Evolutionary conservation across 1,140 invertebrate genomes (phyloP), one percentile per base, ranked within the genome.

Genomic region (Asobara japonica): DNA sequence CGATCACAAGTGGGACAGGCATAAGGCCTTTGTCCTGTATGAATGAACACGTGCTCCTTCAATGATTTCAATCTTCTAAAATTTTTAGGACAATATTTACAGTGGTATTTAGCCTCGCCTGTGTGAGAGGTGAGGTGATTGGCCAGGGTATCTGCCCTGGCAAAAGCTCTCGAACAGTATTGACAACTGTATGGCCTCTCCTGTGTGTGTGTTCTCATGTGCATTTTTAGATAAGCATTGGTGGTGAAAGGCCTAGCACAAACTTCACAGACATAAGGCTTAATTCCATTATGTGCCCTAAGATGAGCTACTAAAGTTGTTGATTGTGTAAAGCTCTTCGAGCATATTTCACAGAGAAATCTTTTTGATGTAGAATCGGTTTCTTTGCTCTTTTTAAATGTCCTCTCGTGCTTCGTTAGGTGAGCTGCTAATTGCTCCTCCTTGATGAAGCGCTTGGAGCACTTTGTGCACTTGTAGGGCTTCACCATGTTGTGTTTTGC

Each of bases 331-430:
- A 90, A 90, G 56, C 87, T 88, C 74, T 92, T 89, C 6, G 86
- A 82, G 74, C 92, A 93, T 60, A 90, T 90, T 76, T 91, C 90
- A 77, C 92, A 93, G 73, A 91, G 89, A 73, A 91, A 93, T 30
- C 92, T 90, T 77, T 93, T 91, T 20, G 93, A 91, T 13, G 29
- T 72, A 13, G 91, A 91, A 16, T 91, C 91, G 67, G 90, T 83
- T 48, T 90, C 88, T 33, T 86, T 87, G 25, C 79, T 89, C 6
- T 89, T 89, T 36, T 89, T 90, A 78, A 92, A 91, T 6, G 90
- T 90, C 51, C 90, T 84, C 8, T 90, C 90, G 83, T 89, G 87
- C 82, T 89, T 89, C 0, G 84, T 85, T n/a, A 89, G 76, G 31
- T 89, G 88, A 74, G 84, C 86, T 2, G 84, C 86, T 4, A 89